These are phyloP conservation scores for Magallana angulata DNA, from an alignment of 1,140 invertebrate genomes.

Conservation along the genomic window DNA sequence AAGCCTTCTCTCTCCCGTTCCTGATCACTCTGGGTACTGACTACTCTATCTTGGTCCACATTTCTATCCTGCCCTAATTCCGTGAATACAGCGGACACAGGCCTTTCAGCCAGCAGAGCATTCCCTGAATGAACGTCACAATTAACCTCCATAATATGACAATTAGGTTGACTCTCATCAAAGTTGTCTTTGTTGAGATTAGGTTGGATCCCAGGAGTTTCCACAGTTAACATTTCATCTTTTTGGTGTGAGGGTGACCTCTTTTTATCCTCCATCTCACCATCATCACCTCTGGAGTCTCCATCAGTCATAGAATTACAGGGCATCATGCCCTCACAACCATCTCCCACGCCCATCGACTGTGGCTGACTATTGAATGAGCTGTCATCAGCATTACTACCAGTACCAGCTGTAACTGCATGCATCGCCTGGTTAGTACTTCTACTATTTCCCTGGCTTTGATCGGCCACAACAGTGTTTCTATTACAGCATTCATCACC, in stretches of 20 bases:
- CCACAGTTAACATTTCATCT: background rate
- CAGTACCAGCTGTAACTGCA: background rate
- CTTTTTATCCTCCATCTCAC: background rate
- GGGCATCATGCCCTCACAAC: background rate
- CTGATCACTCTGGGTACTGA: background rate
- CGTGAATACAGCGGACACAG: background rate
- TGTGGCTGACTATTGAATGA: background rate
- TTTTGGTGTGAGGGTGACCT: background rate
- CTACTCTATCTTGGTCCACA: background rate
- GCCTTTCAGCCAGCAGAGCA: background rate
- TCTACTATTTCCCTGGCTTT: slow-evolving; percentile 4
- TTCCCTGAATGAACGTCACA: slow-evolving; percentile 10
- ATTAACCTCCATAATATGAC: background rate
- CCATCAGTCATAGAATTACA: background rate
- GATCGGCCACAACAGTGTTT: background rate
- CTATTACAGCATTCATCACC: background rate
- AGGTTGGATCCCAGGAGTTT: background rate
- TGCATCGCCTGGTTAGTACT: background rate
- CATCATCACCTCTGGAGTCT: background rate
- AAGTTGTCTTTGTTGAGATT: background rate
- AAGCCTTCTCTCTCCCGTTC: background rate
- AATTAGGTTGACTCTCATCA: background rate
- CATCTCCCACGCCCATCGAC: background rate
- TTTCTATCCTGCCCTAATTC: background rate
- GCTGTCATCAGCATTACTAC: slow-evolving; percentile 9